phyloP scores from a whole-genome alignment of 2,797 vertebrate genomes.

The Paratrypauchen microcephalus region DNA sequence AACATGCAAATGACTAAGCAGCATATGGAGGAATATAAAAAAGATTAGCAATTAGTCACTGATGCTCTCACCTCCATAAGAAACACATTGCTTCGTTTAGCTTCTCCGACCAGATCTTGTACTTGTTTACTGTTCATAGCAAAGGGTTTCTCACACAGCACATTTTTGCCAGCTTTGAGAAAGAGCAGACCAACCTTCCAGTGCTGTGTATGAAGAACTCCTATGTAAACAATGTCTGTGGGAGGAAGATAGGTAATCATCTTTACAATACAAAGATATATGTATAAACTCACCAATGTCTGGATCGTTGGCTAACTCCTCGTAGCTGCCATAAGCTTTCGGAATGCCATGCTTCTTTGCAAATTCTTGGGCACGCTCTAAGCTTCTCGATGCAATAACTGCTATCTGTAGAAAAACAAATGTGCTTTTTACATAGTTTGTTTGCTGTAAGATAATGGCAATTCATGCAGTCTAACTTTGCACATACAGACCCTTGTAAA shows the following conservation, averaged over 20 bases:
- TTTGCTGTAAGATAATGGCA: no score
- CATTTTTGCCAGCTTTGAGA: conserved; percentile 74
- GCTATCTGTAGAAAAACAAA: conserved; percentile 59
- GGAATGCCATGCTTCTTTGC: conserved; percentile 71
- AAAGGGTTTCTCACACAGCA: conserved; percentile 82
- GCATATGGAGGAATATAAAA: neutral
- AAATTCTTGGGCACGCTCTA: conserved; percentile 69
- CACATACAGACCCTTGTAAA: neutral
- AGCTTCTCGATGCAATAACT: conserved; percentile 74
- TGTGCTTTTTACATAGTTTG: neutral
- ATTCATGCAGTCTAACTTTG: neutral
- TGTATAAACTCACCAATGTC: conserved; percentile 69
- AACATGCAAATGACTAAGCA: neutral
- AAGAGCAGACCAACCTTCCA: conserved; percentile 67
- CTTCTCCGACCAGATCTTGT: conserved; percentile 62
- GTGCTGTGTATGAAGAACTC: conserved; percentile 80
- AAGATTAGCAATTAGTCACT: neutral
- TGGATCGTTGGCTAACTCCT: conserved; percentile 72
- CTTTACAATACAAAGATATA: conserved; percentile 7
- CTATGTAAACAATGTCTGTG: conserved; percentile 78
- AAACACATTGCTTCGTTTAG: conserved; percentile 71
- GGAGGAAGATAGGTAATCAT: conserved; percentile 23
- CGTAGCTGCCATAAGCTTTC: conserved; percentile 76
- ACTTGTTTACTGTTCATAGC: conserved; percentile 78
- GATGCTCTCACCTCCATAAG: conserved; percentile 79